Percentiles rank a stretch among this genome's conserved stretches.
Conservation (phyloP, 2,888 invertebrate species). For the Venustoraphidia nigricollis region DNA sequence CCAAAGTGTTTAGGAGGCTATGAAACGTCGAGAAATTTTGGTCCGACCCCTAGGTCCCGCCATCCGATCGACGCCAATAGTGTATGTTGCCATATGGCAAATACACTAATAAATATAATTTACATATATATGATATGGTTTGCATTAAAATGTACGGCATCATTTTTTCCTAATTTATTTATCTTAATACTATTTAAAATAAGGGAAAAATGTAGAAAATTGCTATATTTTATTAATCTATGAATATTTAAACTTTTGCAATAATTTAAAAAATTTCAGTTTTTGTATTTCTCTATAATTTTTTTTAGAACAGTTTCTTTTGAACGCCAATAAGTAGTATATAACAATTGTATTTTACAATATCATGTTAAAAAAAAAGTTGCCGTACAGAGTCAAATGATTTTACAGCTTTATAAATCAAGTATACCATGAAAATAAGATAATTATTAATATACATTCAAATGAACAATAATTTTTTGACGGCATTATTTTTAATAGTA, state of each 20-base stretch:
- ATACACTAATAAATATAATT: too few relatives aligned
- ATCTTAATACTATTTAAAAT: slow-evolving; percentile 6
- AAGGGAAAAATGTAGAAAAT: slow-evolving; percentile 9
- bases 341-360: slow-evolving; percentile 9
- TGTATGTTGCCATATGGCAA: too few relatives aligned
- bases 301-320: slow-evolving; percentile 13
- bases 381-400: not conserved
- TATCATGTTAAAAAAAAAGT: slow-evolving; percentile 8
- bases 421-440: slow-evolving; percentile 10
- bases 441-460: slow-evolving; percentile 10
- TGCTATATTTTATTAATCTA: slow-evolving; percentile 7
- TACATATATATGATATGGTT: slow-evolving; percentile 12
- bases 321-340: slow-evolving; percentile 8
- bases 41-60: too few relatives aligned
- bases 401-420: slow-evolving; percentile 1
- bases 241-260: slow-evolving; percentile 5
- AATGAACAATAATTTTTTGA: slow-evolving; percentile 9
- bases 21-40: too few relatives aligned
- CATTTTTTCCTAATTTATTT: slow-evolving; percentile 12
- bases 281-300: slow-evolving; percentile 12
- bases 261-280: slow-evolving; percentile 10
- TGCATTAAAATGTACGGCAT: slow-evolving; percentile 7
- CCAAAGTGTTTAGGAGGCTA: too few relatives aligned
- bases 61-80: too few relatives aligned
- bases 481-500: slow-evolving; percentile 9